These are phyloP conservation scores for Abrostola triplasia DNA, from an alignment of 2,888 invertebrate genomes.

Conservation along the genomic window DNA sequence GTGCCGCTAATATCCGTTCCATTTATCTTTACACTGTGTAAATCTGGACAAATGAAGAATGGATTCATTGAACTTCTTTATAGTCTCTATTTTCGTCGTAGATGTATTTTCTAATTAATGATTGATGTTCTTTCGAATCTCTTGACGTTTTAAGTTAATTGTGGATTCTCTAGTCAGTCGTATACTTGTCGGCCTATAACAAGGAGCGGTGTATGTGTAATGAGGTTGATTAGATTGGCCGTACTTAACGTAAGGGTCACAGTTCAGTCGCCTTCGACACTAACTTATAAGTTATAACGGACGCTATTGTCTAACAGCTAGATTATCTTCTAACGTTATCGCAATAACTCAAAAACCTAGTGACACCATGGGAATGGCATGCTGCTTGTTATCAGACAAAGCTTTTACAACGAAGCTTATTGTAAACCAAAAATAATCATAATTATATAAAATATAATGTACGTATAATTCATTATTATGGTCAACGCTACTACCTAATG, in stretches of 20 bases:
- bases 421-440: slow-evolving; percentile 16
- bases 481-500: slow-evolving; percentile 42
- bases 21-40: slow-evolving; percentile 66
- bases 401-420: slow-evolving; percentile 12
- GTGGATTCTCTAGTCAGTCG: slow-evolving; percentile 17
- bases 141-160: slow-evolving; percentile 6
- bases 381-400: slow-evolving; percentile 29
- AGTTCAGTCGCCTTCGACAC: slow-evolving; percentile 62
- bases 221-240: slow-evolving; percentile 71
- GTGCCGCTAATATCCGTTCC: slow-evolving; percentile 72
- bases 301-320: slow-evolving; percentile 44
- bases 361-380: slow-evolving; percentile 51
- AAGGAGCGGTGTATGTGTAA: slow-evolving; percentile 54
- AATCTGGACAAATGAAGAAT: slow-evolving; percentile 66
- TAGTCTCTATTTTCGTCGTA: slow-evolving; percentile 43
- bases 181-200: slow-evolving; percentile 55
- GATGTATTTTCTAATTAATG: slow-evolving; percentile 34
- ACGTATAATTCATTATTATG: slow-evolving; percentile 32
- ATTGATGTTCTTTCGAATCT: slow-evolving; percentile 28
- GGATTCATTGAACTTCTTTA: slow-evolving; percentile 62
- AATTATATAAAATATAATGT: slow-evolving; percentile 29
- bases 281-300: slow-evolving; percentile 57
- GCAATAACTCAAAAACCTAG: slow-evolving; percentile 31
- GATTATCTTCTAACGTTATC: slow-evolving; percentile 43
- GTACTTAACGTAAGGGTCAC: slow-evolving; percentile 66